Evolutionary conservation across 1,140 invertebrate genomes (phyloP), one percentile per base, ranked within the genome.

Genomic region (Parasteatoda tepidariorum): DNA sequence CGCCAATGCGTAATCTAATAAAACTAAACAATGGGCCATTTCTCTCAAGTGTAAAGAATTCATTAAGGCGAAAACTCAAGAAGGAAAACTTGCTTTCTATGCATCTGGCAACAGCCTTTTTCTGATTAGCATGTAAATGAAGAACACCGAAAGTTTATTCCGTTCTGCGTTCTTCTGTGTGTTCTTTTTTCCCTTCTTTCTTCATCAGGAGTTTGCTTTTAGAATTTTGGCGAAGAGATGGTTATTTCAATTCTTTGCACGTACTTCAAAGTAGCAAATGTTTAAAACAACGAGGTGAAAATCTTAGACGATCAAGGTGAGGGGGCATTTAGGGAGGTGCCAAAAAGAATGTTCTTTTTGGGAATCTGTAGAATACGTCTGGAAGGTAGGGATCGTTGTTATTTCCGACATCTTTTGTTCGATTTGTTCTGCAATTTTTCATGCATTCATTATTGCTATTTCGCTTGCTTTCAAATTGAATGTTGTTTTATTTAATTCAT

Each of bases 221-320:
- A 3, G 11, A n/a, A 11, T 33, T 67, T 67, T 33, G n/a, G 31
- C 15, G 64, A 9, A 7, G 64, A 67, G 64, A 15, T 33, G 31
- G 38, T 48, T 4, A 13, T 48, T 18, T 18, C 38, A 13, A 48
- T 48, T 18, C 64, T 22, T 30, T 22, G 64, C 64, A 67, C 64
- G 64, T 67, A 22, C 15, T n/a, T 18, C 64, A 33, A 33, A 67
- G 64, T 22, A 67, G 64, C 30, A 33, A 67, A 67, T 67, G 64
- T 67, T 67, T 67, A 67, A 67, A 67, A 67, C 64, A 67, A 67
- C 64, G 64, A 34, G 64, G 33, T 33, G 64, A 67, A 67, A 67
- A 67, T 33, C 64, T 67, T 67, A 22, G 31, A 33, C 64, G 64
- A 67, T 67, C 64, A 67, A 33, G 24, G n/a, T 15, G 30, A 22